These are phyloP conservation scores for Luidia sarsii DNA, from an alignment of 53 echinoderm and acorn worm genomes.

Conservation along the genomic window DNA sequence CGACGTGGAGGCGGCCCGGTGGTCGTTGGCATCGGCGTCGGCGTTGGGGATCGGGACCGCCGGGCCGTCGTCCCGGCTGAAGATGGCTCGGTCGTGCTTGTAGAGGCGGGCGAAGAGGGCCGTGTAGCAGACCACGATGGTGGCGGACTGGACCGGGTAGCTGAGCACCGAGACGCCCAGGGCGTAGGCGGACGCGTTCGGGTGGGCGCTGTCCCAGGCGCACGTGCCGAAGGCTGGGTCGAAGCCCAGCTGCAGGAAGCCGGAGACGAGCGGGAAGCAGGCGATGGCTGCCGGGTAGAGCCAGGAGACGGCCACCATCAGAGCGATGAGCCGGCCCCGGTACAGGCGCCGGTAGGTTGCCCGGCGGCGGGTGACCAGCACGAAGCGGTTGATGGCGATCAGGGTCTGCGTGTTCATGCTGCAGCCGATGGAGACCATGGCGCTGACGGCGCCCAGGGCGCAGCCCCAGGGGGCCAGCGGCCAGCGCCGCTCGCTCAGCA, in stretches of 20 bases:
- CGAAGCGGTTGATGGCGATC: constrained; percentile 58
- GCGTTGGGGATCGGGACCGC: too few relatives aligned
- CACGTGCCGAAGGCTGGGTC: constrained; percentile 79
- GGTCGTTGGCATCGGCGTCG: background rate
- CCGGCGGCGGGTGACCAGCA: constrained; percentile 37
- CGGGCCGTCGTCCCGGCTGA: constrained; percentile 19
- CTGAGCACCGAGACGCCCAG: constrained; percentile 57
- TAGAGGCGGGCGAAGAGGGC: constrained; percentile 38
- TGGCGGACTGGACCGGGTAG: constrained; percentile 73
- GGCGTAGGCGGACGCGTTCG: constrained; percentile 71
- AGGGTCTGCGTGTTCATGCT: constrained; percentile 49
- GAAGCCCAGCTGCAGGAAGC: constrained; percentile 75
- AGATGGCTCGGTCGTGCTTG: constrained; percentile 5
- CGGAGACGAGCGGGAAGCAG: constrained; percentile 66
- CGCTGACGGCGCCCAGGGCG: constrained; percentile 3
- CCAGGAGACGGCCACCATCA: constrained; percentile 50
- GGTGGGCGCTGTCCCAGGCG: constrained; percentile 71
- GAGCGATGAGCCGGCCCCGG: constrained; percentile 10
- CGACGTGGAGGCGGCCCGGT: background rate
- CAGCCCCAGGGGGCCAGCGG: constrained; percentile 37
- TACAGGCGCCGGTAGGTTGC: constrained; percentile 34
- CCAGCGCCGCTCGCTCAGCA: constrained; percentile 12
- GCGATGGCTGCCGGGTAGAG: constrained; percentile 36
- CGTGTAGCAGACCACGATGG: constrained; percentile 67
- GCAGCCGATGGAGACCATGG: constrained; percentile 44